phyloP scores from a whole-genome alignment of 2,113 vertebrate genomes.

The Macquaria ambigua region DNA sequence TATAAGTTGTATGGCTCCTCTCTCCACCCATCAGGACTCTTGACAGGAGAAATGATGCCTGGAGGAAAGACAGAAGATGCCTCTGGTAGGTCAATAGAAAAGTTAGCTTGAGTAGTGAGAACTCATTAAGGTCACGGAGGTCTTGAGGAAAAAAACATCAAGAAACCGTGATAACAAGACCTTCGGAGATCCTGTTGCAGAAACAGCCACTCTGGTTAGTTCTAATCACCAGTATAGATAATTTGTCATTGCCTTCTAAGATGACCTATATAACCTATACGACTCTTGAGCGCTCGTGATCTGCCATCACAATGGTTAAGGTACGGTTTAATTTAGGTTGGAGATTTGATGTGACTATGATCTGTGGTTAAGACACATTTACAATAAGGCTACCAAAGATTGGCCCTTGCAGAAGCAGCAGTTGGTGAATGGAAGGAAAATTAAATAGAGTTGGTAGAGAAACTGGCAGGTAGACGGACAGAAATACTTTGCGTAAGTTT shows the following conservation, averaged over 20 bases:
- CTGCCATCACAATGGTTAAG: too few relatives aligned
- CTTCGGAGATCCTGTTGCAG: not conserved
- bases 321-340: too few relatives aligned
- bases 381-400: not conserved
- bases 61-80: not conserved
- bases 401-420: not conserved
- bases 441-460: not conserved
- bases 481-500: not conserved
- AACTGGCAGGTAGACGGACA: not conserved
- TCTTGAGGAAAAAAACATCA: not conserved
- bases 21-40: not conserved
- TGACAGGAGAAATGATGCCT: not conserved
- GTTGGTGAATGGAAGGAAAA: not conserved
- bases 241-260: not conserved
- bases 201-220: too few relatives aligned
- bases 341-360: not conserved
- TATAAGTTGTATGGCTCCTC: not conserved
- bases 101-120: not conserved
- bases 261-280: too few relatives aligned
- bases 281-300: too few relatives aligned
- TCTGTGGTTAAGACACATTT: not conserved
- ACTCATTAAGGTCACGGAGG: not conserved
- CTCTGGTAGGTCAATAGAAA: not conserved
- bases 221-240: not conserved
- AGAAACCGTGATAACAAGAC: not conserved